Conservation (phyloP, 2,797 vertebrate species). For the Karalla daura region DNA sequence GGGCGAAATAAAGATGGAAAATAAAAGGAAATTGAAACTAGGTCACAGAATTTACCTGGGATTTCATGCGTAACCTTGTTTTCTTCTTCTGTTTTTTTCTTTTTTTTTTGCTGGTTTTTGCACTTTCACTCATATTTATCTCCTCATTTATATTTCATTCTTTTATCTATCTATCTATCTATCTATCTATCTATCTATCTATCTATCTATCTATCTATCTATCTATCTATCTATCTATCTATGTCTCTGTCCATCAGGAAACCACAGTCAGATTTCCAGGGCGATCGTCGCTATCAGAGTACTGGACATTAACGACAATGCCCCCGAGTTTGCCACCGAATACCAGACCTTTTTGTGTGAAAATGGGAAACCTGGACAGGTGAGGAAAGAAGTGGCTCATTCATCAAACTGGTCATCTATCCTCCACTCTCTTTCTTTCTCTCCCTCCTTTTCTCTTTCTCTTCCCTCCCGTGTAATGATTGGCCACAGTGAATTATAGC, state of each 20-base stretch:
- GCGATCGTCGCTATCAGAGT: slow-evolving; percentile 96
- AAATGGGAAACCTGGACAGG: slow-evolving; percentile 97
- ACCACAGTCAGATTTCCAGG: slow-evolving; percentile 97
- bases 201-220: slow-evolving; percentile 38
- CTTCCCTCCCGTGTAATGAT: slow-evolving; percentile 73
- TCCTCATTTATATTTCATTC: slow-evolving; percentile 18
- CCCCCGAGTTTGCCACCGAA: slow-evolving; percentile 94
- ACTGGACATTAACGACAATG: slow-evolving; percentile 98
- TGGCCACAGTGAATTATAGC: slow-evolving; percentile 79
- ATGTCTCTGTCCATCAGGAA: slow-evolving; percentile 85
- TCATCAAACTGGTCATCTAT: slow-evolving; percentile 66
- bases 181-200: slow-evolving; percentile 37
- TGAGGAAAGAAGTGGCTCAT: slow-evolving; percentile 78
- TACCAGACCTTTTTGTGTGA: slow-evolving; percentile 97
- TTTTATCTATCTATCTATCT: slow-evolving; percentile 51
- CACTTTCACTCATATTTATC: slow-evolving; percentile 22
- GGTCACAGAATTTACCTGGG: slow-evolving; percentile 73
- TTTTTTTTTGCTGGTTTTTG: not conserved
- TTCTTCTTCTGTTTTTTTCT: slow-evolving; percentile 14
- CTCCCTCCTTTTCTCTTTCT: slow-evolving; percentile 33
- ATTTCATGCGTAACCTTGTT: slow-evolving; percentile 58
- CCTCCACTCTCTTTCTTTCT: slow-evolving; percentile 42
- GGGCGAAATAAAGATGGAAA: slow-evolving; percentile 60
- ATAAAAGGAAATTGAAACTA: slow-evolving; percentile 77
- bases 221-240: slow-evolving; percentile 34